A percentile compares a stretch with the other conserved stretches of the same genome.
Conservation (phyloP, 2,113 vertebrate genomes). For the Ursus arctos region DNA sequence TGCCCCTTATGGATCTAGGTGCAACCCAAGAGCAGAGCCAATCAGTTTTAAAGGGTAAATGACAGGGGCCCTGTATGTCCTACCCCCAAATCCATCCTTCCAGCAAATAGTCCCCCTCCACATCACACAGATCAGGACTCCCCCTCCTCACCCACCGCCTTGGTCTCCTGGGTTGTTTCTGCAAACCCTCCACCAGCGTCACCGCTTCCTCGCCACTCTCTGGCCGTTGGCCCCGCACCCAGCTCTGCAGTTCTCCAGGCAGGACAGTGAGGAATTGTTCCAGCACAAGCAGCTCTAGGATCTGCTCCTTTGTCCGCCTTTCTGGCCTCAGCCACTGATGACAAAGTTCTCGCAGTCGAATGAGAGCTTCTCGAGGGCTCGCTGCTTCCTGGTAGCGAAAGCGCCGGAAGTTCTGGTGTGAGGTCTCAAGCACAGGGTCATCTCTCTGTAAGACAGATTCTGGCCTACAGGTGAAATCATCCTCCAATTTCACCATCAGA, state of each 20-base stretch:
- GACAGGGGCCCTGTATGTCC: neutral
- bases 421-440: conserved; percentile 78
- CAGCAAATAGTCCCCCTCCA: conserved; percentile 71
- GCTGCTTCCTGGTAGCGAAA: conserved; percentile 84
- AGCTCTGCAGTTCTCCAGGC: conserved; percentile 81
- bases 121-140: conserved; percentile 82
- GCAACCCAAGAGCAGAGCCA: neutral
- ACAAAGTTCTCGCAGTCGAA: conserved; percentile 80
- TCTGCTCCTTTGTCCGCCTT: conserved; percentile 82
- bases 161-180: conserved; percentile 84
- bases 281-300: conserved; percentile 81
- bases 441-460: conserved; percentile 70
- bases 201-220: conserved; percentile 83
- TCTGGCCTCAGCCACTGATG: conserved; percentile 82
- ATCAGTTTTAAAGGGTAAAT: neutral
- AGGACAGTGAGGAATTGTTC: conserved; percentile 82
- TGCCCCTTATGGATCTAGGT: neutral
- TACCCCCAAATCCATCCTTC: neutral
- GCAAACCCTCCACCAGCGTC: conserved; percentile 85
- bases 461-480: conserved; percentile 67
- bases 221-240: conserved; percentile 82
- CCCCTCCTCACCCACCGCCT: conserved; percentile 87
- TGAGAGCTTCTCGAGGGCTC: conserved; percentile 81
- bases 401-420: conserved; percentile 80
- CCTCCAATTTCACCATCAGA: conserved; percentile 82